Percentiles rank a stretch among this genome's conserved stretches.
phyloP scores from a whole-genome alignment of 2,797 vertebrate genomes.

The Tadarida brasiliensis region DNA sequence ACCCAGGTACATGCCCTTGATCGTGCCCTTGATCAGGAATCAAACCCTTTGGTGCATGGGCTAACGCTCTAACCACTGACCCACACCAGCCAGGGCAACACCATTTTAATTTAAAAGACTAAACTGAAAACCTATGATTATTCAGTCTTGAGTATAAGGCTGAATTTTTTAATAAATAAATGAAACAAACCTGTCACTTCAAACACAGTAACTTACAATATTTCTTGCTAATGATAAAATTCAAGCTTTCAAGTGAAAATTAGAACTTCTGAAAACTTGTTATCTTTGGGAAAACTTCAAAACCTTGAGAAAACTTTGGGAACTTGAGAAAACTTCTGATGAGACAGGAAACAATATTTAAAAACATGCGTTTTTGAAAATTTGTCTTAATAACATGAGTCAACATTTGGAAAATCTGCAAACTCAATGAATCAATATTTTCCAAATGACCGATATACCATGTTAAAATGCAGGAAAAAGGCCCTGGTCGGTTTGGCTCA shows the following conservation, averaged over 20 bases:
- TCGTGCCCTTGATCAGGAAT: no score
- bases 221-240: neutral
- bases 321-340: neutral
- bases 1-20: no score
- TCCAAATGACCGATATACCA: no score
- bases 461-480: no score
- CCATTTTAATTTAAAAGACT: slow-evolving; percentile 19
- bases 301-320: neutral
- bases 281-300: neutral
- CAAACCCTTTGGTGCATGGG: no score
- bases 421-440: no score
- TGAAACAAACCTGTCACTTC: neutral
- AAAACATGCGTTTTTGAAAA: neutral
- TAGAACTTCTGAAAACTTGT: neutral
- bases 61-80: no score
- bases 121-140: neutral
- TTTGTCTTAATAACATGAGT: neutral
- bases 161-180: neutral
- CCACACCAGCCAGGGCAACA: neutral
- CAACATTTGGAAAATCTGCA: no score
- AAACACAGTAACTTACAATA: neutral
- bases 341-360: neutral
- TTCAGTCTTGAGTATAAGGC: neutral
- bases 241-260: neutral
- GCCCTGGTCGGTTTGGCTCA: no score